Base-by-base conservation (phyloP, 1,140 invertebrate genomes). In the Antheraea mylitta region DNA sequence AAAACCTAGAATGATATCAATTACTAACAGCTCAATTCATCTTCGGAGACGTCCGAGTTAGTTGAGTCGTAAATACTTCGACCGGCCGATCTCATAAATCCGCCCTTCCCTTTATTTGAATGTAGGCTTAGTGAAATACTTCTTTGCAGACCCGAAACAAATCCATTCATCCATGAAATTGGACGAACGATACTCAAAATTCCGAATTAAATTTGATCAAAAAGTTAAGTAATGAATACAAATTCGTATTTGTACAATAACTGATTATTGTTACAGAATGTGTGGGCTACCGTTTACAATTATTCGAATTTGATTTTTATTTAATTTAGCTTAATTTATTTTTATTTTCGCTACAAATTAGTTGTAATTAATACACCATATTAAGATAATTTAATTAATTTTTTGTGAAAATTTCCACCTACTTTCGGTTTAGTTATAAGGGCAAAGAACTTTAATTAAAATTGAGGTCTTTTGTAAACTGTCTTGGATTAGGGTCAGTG, bases 141-240 rank as follows among this genome's bases (percentile, higher is more conserved):
- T 88, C 83, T 87, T 85, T 81, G 75, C 79, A 76, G 70, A 37
- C 66, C 82, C 80, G 78, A 85, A 90, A 87, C 78, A 86, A 85
- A 86, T 77, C 80, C 78, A 81, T 86, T 87, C 80, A 86, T 70
- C 79, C 81, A 78, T 87, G 71, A 89, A 90, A 90, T 90, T 87
- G 82, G 79, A 80, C 76, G 75, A 80, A 79, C 80, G 73, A 80
- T 79, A 82, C 81, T 83, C 81, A 84, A 87, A 85, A 81, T 85
- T 78, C 70, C 73, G 79, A 74, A 85, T 86, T 77, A 78, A 86
- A 83, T 85, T 86, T 84, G 76, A 85, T 87, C 81, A 87, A 87
- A 86, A 87, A 82, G 77, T 85, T 85, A 82, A 85, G 75, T 85
- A 82, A 87, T 80, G 77, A 87, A 84, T 75, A 72, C 73, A 66